Evolutionary conservation across 1,140 invertebrate species (phyloP).

Genomic region (Trichonephila clavata): DNA sequence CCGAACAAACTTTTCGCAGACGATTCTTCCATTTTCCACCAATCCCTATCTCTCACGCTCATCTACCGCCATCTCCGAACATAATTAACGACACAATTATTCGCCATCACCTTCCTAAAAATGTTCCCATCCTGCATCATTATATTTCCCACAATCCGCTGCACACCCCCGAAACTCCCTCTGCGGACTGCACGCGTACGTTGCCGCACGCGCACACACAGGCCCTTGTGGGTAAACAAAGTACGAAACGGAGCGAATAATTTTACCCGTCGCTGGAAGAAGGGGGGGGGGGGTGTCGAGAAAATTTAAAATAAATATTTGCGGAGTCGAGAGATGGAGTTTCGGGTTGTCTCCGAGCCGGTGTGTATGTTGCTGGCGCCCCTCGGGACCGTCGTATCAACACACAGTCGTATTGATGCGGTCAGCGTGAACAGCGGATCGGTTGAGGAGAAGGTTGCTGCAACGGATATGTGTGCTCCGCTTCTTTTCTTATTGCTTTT

Average conservation of each 20-base stretch:
- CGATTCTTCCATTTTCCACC: too few relatives aligned
- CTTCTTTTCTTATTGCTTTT: constrained; percentile 39
- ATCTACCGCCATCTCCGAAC: neutral
- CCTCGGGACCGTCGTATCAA: constrained; percentile 7
- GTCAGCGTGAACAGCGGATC: constrained; percentile 64
- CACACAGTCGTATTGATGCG: constrained; percentile 65
- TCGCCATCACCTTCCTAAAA: neutral
- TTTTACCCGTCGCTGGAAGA: constrained; percentile 21
- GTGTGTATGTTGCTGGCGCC: constrained; percentile 7
- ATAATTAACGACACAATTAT: constrained; percentile 42
- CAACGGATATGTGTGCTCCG: neutral
- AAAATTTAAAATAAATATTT: constrained; percentile 76
- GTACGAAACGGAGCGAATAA: constrained; percentile 55
- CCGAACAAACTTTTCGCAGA: too few relatives aligned
- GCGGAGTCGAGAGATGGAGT: constrained; percentile 47
- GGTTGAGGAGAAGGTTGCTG: constrained; percentile 19
- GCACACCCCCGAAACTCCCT: constrained; percentile 4
- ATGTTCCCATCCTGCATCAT: neutral
- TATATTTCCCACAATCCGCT: neutral
- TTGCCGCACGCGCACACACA: neutral
- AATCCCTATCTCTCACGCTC: neutral
- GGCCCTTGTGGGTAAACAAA: neutral
- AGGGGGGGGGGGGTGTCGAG: neutral
- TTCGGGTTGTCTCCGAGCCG: constrained; percentile 29
- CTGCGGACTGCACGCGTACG: neutral